Evolutionary conservation across 2,888 invertebrate genomes (phyloP).

Genomic region (Geophilus truncorum): DNA sequence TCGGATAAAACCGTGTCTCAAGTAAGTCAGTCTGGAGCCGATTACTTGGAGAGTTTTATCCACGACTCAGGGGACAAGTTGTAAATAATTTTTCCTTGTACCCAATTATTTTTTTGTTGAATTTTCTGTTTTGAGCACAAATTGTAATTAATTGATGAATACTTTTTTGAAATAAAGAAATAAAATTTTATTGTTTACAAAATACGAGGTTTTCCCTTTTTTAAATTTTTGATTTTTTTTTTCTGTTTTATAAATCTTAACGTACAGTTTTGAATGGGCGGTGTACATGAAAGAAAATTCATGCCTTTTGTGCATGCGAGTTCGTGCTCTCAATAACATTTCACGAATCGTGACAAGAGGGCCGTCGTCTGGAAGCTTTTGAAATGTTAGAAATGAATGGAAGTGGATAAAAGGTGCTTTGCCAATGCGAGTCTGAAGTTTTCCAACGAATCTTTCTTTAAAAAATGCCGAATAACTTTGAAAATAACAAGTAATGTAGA

Average conservation of each 20-base stretch:
- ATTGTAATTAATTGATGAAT: too few species aligned
- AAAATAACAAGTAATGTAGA: too few species aligned
- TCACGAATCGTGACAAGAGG: not conserved
- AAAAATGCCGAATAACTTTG: too few species aligned
- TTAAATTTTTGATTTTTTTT: not conserved
- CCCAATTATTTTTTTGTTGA: too few species aligned
- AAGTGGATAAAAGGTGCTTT: not conserved
- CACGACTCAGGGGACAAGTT: not conserved
- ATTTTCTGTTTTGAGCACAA: too few species aligned
- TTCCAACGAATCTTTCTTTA: not conserved
- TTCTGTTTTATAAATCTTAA: not conserved
- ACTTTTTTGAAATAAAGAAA: too few species aligned
- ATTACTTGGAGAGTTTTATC: constrained; percentile 38
- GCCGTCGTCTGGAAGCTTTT: not conserved
- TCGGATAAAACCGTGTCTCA: constrained; percentile 39
- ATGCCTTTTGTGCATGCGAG: not conserved
- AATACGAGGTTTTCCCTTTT: not conserved
- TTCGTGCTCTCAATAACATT: not conserved
- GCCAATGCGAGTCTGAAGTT: not conserved
- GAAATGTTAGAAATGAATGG: not conserved
- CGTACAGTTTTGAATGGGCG: not conserved
- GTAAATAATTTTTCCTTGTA: not conserved
- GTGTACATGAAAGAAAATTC: not conserved
- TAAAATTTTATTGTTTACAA: too few species aligned
- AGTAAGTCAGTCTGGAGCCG: constrained; percentile 37